Base-by-base conservation (phyloP, 2,888 invertebrate species). In the Dicranocentrus wangi region DNA sequence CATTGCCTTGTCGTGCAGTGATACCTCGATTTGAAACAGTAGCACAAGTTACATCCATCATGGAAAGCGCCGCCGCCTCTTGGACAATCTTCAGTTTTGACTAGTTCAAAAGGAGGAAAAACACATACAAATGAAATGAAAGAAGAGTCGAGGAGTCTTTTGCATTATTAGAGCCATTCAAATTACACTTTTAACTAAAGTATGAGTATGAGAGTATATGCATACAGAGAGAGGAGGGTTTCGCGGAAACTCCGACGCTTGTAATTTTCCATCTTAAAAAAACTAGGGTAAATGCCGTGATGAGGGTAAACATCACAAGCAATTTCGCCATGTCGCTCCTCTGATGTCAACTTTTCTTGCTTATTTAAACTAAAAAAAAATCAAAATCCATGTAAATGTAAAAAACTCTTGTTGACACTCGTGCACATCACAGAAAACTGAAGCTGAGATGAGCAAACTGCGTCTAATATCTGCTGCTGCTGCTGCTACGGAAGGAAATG, bases 1-100 rank as follows among this genome's bases (percentile, higher is more conserved):
- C 82, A 82, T n/a, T 72, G 65, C 19, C 77, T 23, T 5, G 60
- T 77, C 19, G 82, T 82, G 51, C 82, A 82, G 8, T 63, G 71
- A 28, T 82, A 82, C 43, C 82, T 71, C 15, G 77, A 66, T 51
- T 77, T 82, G 55, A 71, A 82, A 25, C 82, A 82, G 68, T 77
- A 72, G 61, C 81, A 81, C 75, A 70, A 81, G 42, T 81, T 81
- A 47, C 81, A 81, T 1, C 81, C 81, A 23, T 81, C 81, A 65
- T 70, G 63, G 25, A 63, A 81, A 5, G 71, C 19, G 2, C 70
- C 19, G 2, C 70, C 75, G n/a, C 81, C 76, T 28, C 53, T 15
- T 10, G 81, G 81, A 47, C 81, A 81, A 32, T 76, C 70, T 25
- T 75, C 77, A 19, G 47, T 32, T 39, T 69, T 77, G 53, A 77